Evolutionary conservation across 2,113 vertebrate genomes (phyloP).

Genomic region (Uria lomvia): DNA sequence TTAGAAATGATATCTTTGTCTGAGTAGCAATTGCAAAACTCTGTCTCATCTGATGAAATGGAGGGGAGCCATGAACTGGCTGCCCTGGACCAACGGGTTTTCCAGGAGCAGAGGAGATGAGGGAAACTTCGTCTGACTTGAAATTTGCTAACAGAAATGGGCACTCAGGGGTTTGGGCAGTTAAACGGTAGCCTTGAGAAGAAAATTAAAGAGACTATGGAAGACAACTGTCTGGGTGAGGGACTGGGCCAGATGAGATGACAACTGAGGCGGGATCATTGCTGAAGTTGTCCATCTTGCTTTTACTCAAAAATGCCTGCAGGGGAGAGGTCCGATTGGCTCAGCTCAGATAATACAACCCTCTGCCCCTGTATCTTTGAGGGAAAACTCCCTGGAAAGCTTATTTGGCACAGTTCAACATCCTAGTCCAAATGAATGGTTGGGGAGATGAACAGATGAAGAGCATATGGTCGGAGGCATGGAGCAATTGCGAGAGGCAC

Average conservation of each 20-base stretch:
- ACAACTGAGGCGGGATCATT: neutral
- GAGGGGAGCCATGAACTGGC: neutral
- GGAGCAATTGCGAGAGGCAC: constrained; percentile 18
- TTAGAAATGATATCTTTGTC: neutral
- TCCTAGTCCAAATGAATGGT: constrained; percentile 20
- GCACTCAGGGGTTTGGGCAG: neutral
- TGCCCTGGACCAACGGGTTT: neutral
- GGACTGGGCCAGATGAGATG: neutral
- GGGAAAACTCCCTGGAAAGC: neutral
- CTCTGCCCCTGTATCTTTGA: neutral
- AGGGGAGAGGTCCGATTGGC: neutral
- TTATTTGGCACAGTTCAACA: constrained; percentile 36
- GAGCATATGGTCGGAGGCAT: constrained; percentile 30
- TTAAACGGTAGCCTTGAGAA: neutral
- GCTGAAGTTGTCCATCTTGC: neutral
- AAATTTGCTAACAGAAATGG: neutral
- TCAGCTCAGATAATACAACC: neutral
- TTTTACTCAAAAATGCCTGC: neutral
- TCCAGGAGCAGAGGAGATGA: neutral
- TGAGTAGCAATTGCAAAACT: neutral
- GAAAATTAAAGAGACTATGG: neutral
- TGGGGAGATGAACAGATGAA: constrained; percentile 56
- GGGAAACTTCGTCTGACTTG: neutral
- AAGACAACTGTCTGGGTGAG: neutral
- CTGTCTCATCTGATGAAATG: neutral